Conservation (phyloP, 2,888 invertebrate species). For the Leptinotarsa peninsularis region DNA sequence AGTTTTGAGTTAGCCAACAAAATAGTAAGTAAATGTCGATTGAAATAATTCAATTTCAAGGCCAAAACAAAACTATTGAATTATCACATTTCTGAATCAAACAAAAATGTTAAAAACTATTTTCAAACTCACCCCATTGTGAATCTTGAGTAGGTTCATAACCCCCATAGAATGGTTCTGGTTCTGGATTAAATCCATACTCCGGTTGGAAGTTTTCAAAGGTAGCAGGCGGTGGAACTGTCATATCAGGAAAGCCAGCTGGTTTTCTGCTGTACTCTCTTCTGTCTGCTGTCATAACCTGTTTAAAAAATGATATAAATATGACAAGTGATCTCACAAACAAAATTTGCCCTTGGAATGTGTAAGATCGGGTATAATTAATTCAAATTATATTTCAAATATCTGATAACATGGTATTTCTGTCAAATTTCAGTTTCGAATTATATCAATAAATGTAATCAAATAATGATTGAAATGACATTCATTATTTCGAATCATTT, state of each 20-base stretch:
- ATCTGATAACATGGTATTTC: background rate
- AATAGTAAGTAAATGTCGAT: too few species aligned
- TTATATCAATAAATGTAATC: too few species aligned
- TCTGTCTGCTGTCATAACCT: conserved; percentile 92
- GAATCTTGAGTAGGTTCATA: conserved; percentile 81
- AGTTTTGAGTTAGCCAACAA: too few species aligned
- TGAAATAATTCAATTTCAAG: too few species aligned
- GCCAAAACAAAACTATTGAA: too few species aligned
- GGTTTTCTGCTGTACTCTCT: conserved; percentile 84
- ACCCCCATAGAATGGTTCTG: conserved; percentile 70
- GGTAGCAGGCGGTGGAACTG: conserved; percentile 71
- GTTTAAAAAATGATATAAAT: background rate
- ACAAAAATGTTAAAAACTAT: background rate
- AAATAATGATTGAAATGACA: too few species aligned
- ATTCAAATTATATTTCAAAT: background rate
- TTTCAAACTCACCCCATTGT: conserved; percentile 72
- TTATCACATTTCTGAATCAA: too few species aligned
- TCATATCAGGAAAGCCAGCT: conserved; percentile 72
- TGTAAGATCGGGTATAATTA: background rate
- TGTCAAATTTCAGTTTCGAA: too few species aligned
- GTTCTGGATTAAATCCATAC: conserved; percentile 69
- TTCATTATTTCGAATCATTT: too few species aligned
- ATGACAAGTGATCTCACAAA: background rate
- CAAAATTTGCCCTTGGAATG: conserved; percentile 8
- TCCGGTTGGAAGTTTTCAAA: conserved; percentile 66